Percentiles rank a stretch among this genome's conserved stretches.
These are phyloP conservation scores for Oncorhynchus masou DNA, from an alignment of 2,113 vertebrate genomes.

Conservation along the genomic window DNA sequence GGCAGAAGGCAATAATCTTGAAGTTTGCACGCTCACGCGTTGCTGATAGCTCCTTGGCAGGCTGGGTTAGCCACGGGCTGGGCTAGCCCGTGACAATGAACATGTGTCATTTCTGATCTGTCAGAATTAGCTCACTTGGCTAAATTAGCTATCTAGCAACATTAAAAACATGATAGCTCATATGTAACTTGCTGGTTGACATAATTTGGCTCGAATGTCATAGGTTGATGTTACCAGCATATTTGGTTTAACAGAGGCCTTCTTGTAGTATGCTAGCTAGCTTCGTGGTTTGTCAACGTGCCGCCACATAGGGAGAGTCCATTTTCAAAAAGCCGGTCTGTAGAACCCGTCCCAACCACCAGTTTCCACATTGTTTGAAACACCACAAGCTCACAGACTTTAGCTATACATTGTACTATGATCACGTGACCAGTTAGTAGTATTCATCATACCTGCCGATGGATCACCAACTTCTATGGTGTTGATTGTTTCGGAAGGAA, in stretches of 20 bases:
- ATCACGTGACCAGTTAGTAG: constrained; percentile 45
- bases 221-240: constrained; percentile 4
- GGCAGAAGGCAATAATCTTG: background rate
- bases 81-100: constrained; percentile 67
- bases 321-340: constrained; percentile 83
- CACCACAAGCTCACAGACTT: constrained; percentile 53
- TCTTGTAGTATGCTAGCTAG: constrained; percentile 29
- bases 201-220: background rate
- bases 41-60: constrained; percentile 3
- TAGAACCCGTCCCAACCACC: constrained; percentile 70
- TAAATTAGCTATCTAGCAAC: constrained; percentile 39
- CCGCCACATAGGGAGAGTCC: constrained; percentile 79
- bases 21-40: background rate
- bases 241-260: constrained; percentile 28
- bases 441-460: constrained; percentile 76
- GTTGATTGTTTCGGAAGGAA: constrained; percentile 72
- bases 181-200: background rate
- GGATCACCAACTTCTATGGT: constrained; percentile 69
- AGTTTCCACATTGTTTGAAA: constrained; percentile 76
- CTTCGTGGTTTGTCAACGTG: constrained; percentile 71
- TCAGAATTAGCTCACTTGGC: constrained; percentile 58
- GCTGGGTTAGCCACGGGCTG: constrained; percentile 1
- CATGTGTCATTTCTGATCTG: constrained; percentile 66
- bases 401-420: constrained; percentile 39
- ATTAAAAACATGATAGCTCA: constrained; percentile 52